Conservation (phyloP, 2,797 vertebrate species). For the Denticeps clupeoides region DNA sequence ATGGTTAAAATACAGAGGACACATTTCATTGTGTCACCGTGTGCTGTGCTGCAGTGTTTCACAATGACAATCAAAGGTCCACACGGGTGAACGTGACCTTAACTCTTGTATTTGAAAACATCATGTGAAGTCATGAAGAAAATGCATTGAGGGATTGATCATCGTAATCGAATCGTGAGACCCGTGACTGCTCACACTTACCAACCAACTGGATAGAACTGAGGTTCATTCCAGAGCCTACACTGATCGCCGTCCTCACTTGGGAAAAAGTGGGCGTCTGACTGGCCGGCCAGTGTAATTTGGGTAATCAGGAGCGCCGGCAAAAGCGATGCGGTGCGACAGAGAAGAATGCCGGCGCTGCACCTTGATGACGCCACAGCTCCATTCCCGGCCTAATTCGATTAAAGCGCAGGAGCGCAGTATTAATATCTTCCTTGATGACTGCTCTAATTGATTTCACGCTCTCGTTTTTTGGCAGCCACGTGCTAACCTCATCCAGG, state of each 20-base stretch:
- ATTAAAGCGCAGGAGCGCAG: slow-evolving; percentile 17
- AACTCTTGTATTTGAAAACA: too few species aligned
- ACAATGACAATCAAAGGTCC: too few species aligned
- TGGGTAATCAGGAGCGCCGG: slow-evolving; percentile 41
- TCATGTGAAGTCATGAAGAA: too few species aligned
- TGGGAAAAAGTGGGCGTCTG: not conserved
- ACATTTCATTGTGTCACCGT: too few species aligned
- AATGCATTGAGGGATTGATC: too few species aligned
- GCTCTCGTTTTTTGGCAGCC: slow-evolving; percentile 10
- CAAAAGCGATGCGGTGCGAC: slow-evolving; percentile 34
- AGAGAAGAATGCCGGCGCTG: slow-evolving; percentile 17
- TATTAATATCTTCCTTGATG: slow-evolving; percentile 23
- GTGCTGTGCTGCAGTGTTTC: too few species aligned
- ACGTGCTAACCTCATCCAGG: not conserved
- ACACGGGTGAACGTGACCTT: too few species aligned
- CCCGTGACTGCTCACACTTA: too few species aligned
- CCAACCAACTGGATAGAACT: too few species aligned
- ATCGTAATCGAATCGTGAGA: too few species aligned
- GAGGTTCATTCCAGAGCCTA: too few species aligned
- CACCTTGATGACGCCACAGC: not conserved
- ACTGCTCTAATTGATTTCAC: slow-evolving; percentile 17
- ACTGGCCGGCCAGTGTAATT: slow-evolving; percentile 20
- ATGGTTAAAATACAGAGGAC: too few species aligned
- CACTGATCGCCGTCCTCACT: slow-evolving; percentile 22
- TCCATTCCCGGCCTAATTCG: slow-evolving; percentile 17